Conservation (phyloP, 2,888 invertebrate species). For the Eristalis tenax region DNA sequence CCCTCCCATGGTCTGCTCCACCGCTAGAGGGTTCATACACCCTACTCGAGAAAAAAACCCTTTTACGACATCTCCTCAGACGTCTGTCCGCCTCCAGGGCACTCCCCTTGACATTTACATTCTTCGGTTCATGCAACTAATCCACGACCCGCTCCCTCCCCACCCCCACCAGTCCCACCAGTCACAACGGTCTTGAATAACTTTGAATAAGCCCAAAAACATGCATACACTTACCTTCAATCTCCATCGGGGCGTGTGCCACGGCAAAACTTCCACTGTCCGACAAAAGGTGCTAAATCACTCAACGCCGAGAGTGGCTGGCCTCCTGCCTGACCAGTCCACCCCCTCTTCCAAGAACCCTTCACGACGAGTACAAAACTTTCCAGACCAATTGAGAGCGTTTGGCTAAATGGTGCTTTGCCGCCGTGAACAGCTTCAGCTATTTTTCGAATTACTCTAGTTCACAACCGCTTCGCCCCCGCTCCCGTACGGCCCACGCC, state of each 20-base stretch:
- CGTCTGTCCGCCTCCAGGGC: no score
- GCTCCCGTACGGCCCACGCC: no score
- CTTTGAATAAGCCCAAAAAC: slow-evolving; percentile 37
- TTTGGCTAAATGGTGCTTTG: slow-evolving; percentile 35
- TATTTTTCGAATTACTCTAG: slow-evolving; percentile 47
- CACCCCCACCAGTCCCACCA: slow-evolving; percentile 3
- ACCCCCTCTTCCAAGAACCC: not conserved
- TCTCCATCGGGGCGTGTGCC: slow-evolving; percentile 37
- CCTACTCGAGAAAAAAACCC: no score
- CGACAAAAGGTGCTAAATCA: slow-evolving; percentile 62
- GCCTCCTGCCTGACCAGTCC: not conserved
- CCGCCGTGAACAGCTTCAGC: slow-evolving; percentile 7
- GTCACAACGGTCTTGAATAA: slow-evolving; percentile 30
- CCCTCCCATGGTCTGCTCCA: no score
- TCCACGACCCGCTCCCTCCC: not conserved
- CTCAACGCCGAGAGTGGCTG: slow-evolving; percentile 29
- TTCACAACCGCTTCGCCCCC: not conserved
- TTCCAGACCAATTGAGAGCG: slow-evolving; percentile 62
- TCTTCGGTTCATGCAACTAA: no score
- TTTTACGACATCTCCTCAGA: no score
- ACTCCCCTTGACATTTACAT: no score
- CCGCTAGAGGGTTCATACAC: no score
- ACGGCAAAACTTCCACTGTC: not conserved
- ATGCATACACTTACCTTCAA: slow-evolving; percentile 45
- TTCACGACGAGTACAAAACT: slow-evolving; percentile 33